Conservation (phyloP, 2,888 invertebrate species). For the Serripes groenlandicus region DNA sequence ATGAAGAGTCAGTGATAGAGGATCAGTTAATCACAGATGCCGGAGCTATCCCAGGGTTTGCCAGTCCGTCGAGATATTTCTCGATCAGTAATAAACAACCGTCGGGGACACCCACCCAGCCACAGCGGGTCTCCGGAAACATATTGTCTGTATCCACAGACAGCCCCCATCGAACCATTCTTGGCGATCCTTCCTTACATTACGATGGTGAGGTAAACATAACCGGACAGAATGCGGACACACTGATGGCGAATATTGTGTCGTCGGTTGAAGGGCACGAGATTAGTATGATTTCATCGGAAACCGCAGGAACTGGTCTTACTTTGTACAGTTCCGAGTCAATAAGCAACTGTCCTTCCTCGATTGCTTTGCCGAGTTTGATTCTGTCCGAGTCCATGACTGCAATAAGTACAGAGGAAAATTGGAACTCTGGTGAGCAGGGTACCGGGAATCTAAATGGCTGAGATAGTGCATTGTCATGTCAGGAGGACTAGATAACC, state of each 20-base stretch:
- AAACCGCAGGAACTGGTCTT: constrained; percentile 16
- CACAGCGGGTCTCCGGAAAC: background rate
- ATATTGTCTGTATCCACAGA: background rate
- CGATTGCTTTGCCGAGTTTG: constrained; percentile 30
- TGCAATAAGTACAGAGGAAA: constrained; percentile 19
- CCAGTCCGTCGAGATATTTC: constrained; percentile 7
- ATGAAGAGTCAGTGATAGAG: constrained; percentile 15
- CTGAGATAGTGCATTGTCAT: background rate
- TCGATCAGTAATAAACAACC: constrained; percentile 9
- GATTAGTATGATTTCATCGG: constrained; percentile 38
- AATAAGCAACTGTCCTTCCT: background rate
- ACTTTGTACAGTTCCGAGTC: constrained; percentile 33
- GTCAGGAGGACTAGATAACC: background rate
- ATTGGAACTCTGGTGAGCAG: no score
- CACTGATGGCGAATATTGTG: constrained; percentile 48
- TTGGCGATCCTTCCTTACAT: constrained; percentile 4
- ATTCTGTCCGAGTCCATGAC: constrained; percentile 26
- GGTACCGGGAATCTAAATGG: background rate
- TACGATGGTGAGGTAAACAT: constrained; percentile 42
- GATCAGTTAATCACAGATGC: background rate
- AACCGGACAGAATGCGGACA: constrained; percentile 45
- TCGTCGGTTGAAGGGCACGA: constrained; percentile 35
- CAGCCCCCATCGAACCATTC: background rate
- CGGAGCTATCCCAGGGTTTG: background rate
- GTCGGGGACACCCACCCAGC: background rate